Base-by-base conservation (phyloP, 2,888 invertebrate genomes). In the Dryobotodes eremita region DNA sequence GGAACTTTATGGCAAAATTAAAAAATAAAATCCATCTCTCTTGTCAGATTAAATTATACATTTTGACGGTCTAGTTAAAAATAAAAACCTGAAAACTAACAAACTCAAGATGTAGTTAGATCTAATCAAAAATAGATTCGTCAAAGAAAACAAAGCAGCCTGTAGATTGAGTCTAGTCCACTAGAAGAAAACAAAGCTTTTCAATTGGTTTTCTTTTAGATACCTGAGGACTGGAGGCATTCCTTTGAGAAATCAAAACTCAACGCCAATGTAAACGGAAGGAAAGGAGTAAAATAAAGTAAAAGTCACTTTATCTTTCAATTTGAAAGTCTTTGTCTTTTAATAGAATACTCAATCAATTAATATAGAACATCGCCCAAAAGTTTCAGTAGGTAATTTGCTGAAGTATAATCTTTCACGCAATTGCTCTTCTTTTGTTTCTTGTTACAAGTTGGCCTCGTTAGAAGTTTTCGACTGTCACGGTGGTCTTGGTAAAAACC, bases 301-400 rank as follows among this genome's bases (percentile, higher is more conserved):
- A 53, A 75, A 72, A 78, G 20, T 66, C 48, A 65, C 17, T 71
- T 75, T 55, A 66, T 68, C 55, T 69, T 70, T 65, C 46, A 62
- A 71, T 82, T 86, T 50, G 7, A 66, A 71, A 72, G 42, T 59
- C 72, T 66, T 71, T 50, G 65, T 77, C 50, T 55, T 71, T 36
- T 81, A 64, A 55, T 64, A 59, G 46, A 73, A 70, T 64, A 65
- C 74, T 81, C 75, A 77, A 85, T 82, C 82, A 87, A 87, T 77
- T 84, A 75, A 55, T 57, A 26, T 20, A n/a, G 71, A 61, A 61
- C 50, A 64, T 48, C 53, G 36, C 26, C 57, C 17, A 50, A 79
- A 77, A 79, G 48, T 78, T 71, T 65, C 23, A 65, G 48, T 50
- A 23, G 17, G 6, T 23, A 26, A 61, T 75, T 82, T 31, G 42